These are phyloP conservation scores for Actinia equina DNA, from an alignment of 64 coral and sea anemone species.

Conservation along the genomic window DNA sequence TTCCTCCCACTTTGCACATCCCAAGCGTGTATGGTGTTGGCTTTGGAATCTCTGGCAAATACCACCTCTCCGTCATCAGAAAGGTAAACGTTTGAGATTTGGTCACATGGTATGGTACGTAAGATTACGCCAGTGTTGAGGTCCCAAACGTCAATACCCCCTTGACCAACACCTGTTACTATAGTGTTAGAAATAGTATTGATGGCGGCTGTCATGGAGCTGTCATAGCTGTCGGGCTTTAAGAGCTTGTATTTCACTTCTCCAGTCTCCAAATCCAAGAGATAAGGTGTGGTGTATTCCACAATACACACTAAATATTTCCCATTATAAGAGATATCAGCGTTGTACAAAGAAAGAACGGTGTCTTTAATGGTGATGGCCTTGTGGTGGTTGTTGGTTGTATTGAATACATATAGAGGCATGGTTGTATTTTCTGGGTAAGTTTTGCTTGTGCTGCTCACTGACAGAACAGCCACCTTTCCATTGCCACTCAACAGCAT, in stretches of 20 bases:
- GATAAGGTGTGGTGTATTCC: constrained; percentile 19
- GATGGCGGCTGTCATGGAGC: constrained; percentile 9
- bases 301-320: constrained; percentile 59
- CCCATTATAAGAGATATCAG: constrained; percentile 56
- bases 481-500: constrained; percentile 64
- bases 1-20: constrained; percentile 13
- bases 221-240: constrained; percentile 26
- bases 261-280: constrained; percentile 40
- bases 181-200: neutral
- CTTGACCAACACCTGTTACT: constrained; percentile 3
- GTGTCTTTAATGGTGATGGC: constrained; percentile 20
- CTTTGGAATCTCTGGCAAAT: constrained; percentile 11
- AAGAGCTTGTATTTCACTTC: constrained; percentile 36
- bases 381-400: constrained; percentile 58
- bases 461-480: constrained; percentile 48
- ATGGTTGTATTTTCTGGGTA: constrained; percentile 56
- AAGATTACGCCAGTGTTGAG: constrained; percentile 6
- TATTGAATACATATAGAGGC: constrained; percentile 52
- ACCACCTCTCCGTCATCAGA: constrained; percentile 20
- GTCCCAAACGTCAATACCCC: constrained; percentile 32
- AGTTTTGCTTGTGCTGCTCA: constrained; percentile 11
- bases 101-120: neutral
- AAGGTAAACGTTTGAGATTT: neutral
- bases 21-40: neutral
- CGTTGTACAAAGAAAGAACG: constrained; percentile 58